These are phyloP conservation scores for Sesamia nonagrioides DNA, from an alignment of 1,140 invertebrate species.

Conservation along the genomic window DNA sequence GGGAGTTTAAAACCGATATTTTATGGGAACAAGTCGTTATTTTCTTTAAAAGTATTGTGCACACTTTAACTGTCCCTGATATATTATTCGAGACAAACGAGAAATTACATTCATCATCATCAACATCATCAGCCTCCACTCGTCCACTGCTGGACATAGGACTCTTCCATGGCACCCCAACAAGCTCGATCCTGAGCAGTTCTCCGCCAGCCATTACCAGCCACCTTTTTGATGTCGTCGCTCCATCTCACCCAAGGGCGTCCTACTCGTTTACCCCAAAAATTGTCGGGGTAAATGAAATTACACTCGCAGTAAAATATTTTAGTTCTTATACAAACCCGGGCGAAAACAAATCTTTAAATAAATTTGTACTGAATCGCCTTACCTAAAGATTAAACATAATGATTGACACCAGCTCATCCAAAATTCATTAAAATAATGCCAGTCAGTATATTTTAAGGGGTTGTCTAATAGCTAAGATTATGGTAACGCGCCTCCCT, in stretches of 20 bases:
- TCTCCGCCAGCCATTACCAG: too few species aligned
- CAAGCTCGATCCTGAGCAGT: too few species aligned
- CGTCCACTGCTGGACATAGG: too few species aligned
- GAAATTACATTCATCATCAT: neutral
- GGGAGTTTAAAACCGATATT: constrained; percentile 30
- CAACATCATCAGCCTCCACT: too few species aligned
- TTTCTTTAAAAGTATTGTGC: constrained; percentile 4
- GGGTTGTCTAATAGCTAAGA: constrained; percentile 31
- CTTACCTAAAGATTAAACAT: constrained; percentile 1
- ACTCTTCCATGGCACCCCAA: too few species aligned
- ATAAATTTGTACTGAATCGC: neutral
- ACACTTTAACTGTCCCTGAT: constrained; percentile 12
- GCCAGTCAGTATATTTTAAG: constrained; percentile 28
- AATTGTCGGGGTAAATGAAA: too few species aligned
- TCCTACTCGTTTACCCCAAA: too few species aligned
- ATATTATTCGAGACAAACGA: neutral
- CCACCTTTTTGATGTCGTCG: too few species aligned
- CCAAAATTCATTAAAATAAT: constrained; percentile 39
- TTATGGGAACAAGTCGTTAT: neutral
- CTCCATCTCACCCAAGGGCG: too few species aligned
- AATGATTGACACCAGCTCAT: constrained; percentile 34
- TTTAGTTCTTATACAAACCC: neutral
- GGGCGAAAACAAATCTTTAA: too few species aligned
- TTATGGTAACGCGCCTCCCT: constrained; percentile 32
- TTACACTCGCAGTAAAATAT: neutral